Evolutionary conservation across 1,140 invertebrate species (phyloP).

Genomic region (Drosophila erecta): DNA sequence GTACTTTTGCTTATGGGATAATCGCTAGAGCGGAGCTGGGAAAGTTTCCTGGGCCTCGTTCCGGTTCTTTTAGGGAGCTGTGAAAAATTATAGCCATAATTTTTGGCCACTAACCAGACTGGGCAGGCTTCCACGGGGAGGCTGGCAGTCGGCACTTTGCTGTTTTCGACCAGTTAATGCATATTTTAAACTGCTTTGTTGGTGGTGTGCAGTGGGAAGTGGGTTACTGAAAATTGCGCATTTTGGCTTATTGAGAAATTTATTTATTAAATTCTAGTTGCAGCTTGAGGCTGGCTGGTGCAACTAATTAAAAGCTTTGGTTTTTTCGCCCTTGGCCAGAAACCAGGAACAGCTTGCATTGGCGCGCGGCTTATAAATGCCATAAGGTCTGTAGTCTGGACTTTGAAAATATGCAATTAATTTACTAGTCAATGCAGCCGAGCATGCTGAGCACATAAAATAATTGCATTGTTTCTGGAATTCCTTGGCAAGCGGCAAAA

Average conservation of each 20-base stretch:
- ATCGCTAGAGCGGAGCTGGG: conserved; percentile 43
- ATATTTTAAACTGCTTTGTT: conserved; percentile 72
- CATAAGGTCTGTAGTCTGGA: conserved; percentile 44
- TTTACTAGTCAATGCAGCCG: conserved; percentile 53
- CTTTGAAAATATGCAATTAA: conserved; percentile 73
- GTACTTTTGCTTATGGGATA: conserved; percentile 49
- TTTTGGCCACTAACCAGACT: conserved; percentile 77
- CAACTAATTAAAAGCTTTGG: conserved; percentile 75
- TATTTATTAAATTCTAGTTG: conserved; percentile 76
- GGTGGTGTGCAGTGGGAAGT: conserved; percentile 14
- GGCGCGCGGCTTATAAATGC: conserved; percentile 32
- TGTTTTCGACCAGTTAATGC: conserved; percentile 63
- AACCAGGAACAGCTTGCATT: conserved; percentile 10
- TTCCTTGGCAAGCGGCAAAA: conserved; percentile 37
- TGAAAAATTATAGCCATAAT: conserved; percentile 79
- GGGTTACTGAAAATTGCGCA: conserved; percentile 45
- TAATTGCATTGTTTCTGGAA: conserved; percentile 74
- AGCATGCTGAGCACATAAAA: conserved; percentile 46
- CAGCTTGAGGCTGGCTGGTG: conserved; percentile 46
- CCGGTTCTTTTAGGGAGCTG: conserved; percentile 26
- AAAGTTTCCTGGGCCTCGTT: conserved; percentile 10
- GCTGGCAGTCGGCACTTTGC: conserved; percentile 26
- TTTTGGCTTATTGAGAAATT: conserved; percentile 79
- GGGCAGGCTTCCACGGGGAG: conserved; percentile 40
- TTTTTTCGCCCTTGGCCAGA: conserved; percentile 27